Percentiles rank a stretch among this genome's conserved stretches.
These are phyloP conservation scores for Rhaphigaster nebulosa DNA, from an alignment of 2,888 invertebrate species.

Conservation along the genomic window DNA sequence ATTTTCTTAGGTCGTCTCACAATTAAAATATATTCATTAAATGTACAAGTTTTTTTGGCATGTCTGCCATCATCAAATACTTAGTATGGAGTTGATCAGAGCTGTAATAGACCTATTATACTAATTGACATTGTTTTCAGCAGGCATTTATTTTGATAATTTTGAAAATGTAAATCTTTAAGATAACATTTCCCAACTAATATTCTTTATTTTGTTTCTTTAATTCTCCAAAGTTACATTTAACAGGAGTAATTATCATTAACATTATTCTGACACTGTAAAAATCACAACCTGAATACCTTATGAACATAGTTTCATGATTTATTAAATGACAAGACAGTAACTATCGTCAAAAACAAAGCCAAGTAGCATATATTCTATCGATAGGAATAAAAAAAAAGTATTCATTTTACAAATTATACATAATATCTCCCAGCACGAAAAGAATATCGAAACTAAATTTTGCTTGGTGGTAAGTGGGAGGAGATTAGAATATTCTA, in stretches of 20 bases:
- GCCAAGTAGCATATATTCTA: background rate
- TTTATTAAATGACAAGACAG: background rate
- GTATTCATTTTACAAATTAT: background rate
- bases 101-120: background rate
- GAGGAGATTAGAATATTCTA: background rate
- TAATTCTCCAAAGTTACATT: background rate
- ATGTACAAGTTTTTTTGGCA: background rate
- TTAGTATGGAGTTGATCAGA: background rate
- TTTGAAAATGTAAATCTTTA: background rate
- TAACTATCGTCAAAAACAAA: background rate
- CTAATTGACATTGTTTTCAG: conserved; percentile 1
- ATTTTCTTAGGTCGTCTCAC: background rate
- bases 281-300: background rate
- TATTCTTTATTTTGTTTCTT: background rate
- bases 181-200: background rate
- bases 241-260: background rate
- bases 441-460: background rate
- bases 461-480: background rate
- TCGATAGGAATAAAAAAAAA: background rate
- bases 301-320: background rate
- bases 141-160: background rate
- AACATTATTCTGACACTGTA: background rate
- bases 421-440: background rate
- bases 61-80: background rate
- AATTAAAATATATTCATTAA: background rate